Conservation (phyloP, 2,113 vertebrate species). For the Mesembrinibis cayennensis region DNA sequence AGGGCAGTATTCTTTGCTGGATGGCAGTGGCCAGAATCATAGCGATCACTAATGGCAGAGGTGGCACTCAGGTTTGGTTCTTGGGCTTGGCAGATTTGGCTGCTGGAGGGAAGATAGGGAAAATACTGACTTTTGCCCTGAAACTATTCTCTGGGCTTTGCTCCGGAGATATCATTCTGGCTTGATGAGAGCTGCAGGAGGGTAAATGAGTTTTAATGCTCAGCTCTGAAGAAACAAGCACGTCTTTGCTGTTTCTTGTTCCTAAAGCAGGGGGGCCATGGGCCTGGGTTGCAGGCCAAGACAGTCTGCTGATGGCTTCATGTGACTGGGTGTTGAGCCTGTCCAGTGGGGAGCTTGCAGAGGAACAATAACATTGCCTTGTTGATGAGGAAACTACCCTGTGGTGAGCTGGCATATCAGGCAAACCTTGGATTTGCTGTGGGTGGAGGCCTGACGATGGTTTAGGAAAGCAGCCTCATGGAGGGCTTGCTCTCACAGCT, state of each 20-base stretch:
- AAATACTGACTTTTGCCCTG: background rate
- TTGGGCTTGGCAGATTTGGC: background rate
- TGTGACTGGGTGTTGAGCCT: background rate
- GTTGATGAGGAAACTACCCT: background rate
- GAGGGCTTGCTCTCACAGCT: background rate
- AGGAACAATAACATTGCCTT: background rate
- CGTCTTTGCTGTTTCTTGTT: fast-evolving
- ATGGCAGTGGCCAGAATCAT: background rate
- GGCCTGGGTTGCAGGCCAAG: background rate
- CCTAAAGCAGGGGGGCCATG: background rate
- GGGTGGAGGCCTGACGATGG: background rate
- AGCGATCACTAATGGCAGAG: background rate
- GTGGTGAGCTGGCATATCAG: background rate
- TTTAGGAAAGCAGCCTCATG: background rate
- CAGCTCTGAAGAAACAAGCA: background rate
- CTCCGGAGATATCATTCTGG: background rate
- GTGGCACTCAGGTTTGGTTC: background rate
- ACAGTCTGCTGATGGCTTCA: background rate
- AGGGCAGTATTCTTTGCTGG: background rate
- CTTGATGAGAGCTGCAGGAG: background rate
- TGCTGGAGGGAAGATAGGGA: background rate
- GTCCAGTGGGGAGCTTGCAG: background rate
- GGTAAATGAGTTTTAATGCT: background rate
- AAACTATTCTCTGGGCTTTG: background rate
- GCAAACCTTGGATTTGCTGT: background rate